These are phyloP conservation scores for Entomobrya proxima DNA, from an alignment of 2,888 invertebrate genomes.

Conservation along the genomic window DNA sequence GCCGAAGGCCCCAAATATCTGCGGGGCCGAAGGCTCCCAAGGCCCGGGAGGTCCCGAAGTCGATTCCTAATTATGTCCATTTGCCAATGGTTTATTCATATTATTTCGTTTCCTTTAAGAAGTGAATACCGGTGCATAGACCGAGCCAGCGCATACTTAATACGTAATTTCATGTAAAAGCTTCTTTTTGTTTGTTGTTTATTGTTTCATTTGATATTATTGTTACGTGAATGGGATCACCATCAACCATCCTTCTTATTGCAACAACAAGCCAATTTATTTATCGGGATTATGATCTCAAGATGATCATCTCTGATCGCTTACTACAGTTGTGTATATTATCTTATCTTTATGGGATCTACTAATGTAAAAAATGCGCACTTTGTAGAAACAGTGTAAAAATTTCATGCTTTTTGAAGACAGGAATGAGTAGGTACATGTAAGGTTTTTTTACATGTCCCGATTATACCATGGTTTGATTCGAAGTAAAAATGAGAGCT, in stretches of 20 bases:
- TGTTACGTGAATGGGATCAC: background rate
- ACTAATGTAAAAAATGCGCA: background rate
- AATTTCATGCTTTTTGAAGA: background rate
- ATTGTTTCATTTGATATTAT: background rate
- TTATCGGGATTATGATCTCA: background rate
- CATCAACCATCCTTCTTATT: too few relatives aligned
- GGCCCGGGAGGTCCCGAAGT: too few relatives aligned
- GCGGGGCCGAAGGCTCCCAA: too few relatives aligned
- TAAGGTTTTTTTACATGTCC: background rate
- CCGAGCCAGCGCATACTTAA: too few relatives aligned
- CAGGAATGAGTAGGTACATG: background rate
- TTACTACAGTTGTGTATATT: too few relatives aligned
- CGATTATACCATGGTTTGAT: too few relatives aligned
- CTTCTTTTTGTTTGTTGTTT: background rate
- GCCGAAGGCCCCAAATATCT: too few relatives aligned
- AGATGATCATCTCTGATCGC: background rate
- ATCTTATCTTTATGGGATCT: conserved; percentile 27
- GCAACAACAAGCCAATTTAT: conserved; percentile 24
- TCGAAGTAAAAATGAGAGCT: too few relatives aligned
- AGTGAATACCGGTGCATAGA: too few relatives aligned
- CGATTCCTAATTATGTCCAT: too few relatives aligned
- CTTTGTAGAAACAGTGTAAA: background rate
- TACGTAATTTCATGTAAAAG: background rate
- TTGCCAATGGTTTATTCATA: too few relatives aligned
- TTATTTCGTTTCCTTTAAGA: too few relatives aligned